Conservation (phyloP, 64 coral and sea anemone species). For the Platygyra sinensis region DNA sequence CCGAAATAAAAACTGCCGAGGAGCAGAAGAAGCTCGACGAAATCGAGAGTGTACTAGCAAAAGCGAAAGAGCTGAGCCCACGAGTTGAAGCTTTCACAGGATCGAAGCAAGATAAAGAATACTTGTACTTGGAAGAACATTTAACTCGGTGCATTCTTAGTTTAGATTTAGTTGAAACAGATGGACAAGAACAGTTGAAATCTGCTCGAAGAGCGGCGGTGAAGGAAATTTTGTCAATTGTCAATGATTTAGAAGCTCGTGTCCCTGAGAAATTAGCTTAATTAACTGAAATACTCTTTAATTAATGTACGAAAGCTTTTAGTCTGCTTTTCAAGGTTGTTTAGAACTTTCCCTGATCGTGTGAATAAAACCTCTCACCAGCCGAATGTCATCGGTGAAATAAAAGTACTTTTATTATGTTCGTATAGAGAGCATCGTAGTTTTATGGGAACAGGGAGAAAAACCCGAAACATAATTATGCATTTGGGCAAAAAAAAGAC, state of each 20-base stretch:
- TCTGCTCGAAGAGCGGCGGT: slow-evolving; percentile 49
- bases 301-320: too few species aligned
- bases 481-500: neutral
- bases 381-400: too few species aligned
- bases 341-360: too few species aligned
- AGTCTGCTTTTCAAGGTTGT: too few species aligned
- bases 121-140: slow-evolving; percentile 62
- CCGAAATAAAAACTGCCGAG: neutral
- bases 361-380: too few species aligned
- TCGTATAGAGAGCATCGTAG: too few species aligned
- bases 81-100: slow-evolving; percentile 59
- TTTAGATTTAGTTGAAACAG: slow-evolving; percentile 51
- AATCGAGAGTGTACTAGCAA: slow-evolving; percentile 46
- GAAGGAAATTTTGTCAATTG: slow-evolving; percentile 54
- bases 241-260: slow-evolving; percentile 47
- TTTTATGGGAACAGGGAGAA: too few species aligned
- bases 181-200: slow-evolving; percentile 50
- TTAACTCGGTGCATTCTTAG: slow-evolving; percentile 56
- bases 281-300: neutral
- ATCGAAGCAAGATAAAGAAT: slow-evolving; percentile 47
- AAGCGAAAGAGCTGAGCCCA: slow-evolving; percentile 32
- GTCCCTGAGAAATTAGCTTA: neutral
- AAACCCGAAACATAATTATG: neutral
- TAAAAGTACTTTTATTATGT: too few species aligned
- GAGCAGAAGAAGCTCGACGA: slow-evolving; percentile 4